phyloP scores from a whole-genome alignment of 2,888 invertebrate genomes.

The Proisotoma minuta region DNA sequence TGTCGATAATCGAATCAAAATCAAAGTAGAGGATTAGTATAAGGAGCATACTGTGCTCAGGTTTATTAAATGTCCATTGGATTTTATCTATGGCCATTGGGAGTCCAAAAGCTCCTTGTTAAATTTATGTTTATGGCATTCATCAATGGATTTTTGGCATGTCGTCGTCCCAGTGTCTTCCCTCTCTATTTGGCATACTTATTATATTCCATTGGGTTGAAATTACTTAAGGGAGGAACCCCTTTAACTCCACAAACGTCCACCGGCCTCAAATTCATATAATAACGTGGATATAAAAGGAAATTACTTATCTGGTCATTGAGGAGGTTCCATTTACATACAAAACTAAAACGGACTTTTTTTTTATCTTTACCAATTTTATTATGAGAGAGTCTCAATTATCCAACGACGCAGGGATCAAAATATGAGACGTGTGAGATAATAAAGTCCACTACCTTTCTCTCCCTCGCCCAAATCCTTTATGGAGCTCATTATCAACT shows the following conservation, averaged over 20 bases:
- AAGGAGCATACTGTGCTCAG: constrained; percentile 4
- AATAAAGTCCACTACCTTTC: too few species aligned
- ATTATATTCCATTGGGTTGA: constrained; percentile 11
- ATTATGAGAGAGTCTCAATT: too few species aligned
- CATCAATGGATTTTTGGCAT: constrained; percentile 17
- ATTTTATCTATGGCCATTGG: not conserved
- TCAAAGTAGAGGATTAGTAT: constrained; percentile 1
- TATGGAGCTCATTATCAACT: too few species aligned
- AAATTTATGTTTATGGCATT: constrained; percentile 7
- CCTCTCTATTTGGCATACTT: constrained; percentile 13
- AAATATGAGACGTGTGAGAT: too few species aligned
- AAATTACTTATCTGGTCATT: constrained; percentile 17
- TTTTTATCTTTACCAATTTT: too few species aligned
- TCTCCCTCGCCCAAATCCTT: too few species aligned
- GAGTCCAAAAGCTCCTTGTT: not conserved
- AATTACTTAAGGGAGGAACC: constrained; percentile 16
- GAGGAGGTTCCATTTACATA: constrained; percentile 12
- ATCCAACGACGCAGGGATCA: not conserved
- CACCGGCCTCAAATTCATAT: constrained; percentile 13
- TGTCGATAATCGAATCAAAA: constrained; percentile 17
- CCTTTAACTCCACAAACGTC: constrained; percentile 1
- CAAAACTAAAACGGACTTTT: too few species aligned
- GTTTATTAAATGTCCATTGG: constrained; percentile 5
- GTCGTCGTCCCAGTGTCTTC: constrained; percentile 9
- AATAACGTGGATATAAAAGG: constrained; percentile 19